Conservation (phyloP, 2,113 vertebrate species). For the Leptosomus discolor region DNA sequence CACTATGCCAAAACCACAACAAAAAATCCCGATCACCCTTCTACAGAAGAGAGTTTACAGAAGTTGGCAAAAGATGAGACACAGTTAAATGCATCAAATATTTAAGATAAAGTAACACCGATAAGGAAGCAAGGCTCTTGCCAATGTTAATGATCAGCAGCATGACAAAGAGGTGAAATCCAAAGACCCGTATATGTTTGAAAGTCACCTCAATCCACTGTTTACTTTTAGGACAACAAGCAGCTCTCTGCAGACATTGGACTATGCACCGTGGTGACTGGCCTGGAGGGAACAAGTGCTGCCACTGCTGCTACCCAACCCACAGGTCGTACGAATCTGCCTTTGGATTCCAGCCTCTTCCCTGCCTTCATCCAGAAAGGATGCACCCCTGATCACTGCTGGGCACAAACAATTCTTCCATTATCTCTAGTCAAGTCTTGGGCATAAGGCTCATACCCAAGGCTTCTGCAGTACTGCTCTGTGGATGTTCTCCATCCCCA, state of each 20-base stretch:
- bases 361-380: not conserved
- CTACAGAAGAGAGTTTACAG: not conserved
- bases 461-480: not conserved
- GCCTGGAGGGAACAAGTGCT: not conserved
- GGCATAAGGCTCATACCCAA: not conserved
- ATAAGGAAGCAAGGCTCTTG: not conserved
- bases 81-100: not conserved
- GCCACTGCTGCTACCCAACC: not conserved
- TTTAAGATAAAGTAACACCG: not conserved
- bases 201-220: not conserved
- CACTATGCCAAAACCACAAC: not conserved
- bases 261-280: not conserved
- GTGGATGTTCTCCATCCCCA: not conserved
- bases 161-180: not conserved
- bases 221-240: not conserved
- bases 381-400: too few relatives aligned
- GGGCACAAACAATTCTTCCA: not conserved
- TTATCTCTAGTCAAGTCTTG: not conserved
- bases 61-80: not conserved
- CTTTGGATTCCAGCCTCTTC: not conserved
- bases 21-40: not conserved
- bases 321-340: fast-evolving
- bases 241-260: not conserved
- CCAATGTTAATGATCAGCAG: not conserved
- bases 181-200: not conserved